A percentile compares a stretch with the other conserved stretches of the same genome.
These are phyloP conservation scores for Propsilocerus akamusi DNA, from an alignment of 1,140 invertebrate genomes.

Conservation along the genomic window DNA sequence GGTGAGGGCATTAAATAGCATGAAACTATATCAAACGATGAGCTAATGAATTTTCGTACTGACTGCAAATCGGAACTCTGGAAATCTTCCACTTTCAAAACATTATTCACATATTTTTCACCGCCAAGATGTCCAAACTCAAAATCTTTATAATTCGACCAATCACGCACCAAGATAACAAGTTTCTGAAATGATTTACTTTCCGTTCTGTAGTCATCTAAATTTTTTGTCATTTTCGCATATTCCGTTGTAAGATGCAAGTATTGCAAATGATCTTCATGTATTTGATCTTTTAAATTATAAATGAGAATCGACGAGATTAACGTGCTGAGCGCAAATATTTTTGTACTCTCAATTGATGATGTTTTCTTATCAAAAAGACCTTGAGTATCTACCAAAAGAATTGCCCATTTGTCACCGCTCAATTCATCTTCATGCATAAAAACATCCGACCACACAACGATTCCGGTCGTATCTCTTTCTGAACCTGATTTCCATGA, in stretches of 20 bases:
- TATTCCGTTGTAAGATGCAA: constrained; percentile 56
- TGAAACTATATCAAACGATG: too few relatives aligned
- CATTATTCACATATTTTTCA: too few relatives aligned
- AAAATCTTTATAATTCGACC: too few relatives aligned
- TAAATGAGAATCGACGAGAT: constrained; percentile 43
- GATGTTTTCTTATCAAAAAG: constrained; percentile 51
- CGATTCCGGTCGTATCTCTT: constrained; percentile 45
- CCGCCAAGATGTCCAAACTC: too few relatives aligned
- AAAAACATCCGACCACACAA: constrained; percentile 49
- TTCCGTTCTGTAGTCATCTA: constrained; percentile 31
- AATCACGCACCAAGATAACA: constrained; percentile 52
- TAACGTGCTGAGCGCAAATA: constrained; percentile 46
- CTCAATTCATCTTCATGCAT: constrained; percentile 22
- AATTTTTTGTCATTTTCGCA: constrained; percentile 24
- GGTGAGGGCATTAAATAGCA: too few relatives aligned
- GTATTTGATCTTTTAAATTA: constrained; percentile 43
- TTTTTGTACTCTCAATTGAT: constrained; percentile 48
- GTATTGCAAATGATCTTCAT: constrained; percentile 48
- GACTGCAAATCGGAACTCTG: too few relatives aligned
- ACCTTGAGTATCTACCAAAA: constrained; percentile 53
- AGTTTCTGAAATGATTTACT: constrained; percentile 47
- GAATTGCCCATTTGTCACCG: constrained; percentile 30
- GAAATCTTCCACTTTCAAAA: too few relatives aligned
- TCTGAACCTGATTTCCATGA: constrained; percentile 38
- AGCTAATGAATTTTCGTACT: too few relatives aligned